These are phyloP conservation scores for Gambusia holbrooki DNA, from an alignment of 2,113 vertebrate genomes.

Conservation along the genomic window DNA sequence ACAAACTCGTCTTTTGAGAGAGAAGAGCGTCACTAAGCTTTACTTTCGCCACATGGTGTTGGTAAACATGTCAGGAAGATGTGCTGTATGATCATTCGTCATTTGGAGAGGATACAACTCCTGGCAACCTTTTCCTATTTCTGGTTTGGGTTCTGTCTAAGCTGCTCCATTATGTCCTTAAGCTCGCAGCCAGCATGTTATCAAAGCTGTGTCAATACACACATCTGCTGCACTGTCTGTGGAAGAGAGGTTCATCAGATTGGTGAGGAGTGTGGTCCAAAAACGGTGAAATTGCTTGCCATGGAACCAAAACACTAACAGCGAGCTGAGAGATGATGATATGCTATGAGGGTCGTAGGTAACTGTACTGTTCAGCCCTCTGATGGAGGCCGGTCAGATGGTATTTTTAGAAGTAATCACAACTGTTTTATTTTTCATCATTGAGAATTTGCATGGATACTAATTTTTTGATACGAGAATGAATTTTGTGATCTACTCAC, in stretches of 20 bases:
- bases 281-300: neutral
- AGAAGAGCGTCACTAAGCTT: neutral
- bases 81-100: neutral
- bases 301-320: conserved; percentile 8
- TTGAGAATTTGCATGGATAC: neutral
- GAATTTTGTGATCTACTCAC: neutral
- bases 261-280: neutral
- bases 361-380: neutral
- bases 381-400: neutral
- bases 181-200: conserved; percentile 1
- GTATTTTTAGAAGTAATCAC: neutral
- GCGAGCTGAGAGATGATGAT: conserved; percentile 6
- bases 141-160: neutral
- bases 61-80: neutral
- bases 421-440: neutral
- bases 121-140: neutral
- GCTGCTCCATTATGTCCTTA: conserved; percentile 1
- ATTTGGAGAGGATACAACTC: neutral
- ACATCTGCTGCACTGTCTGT: neutral
- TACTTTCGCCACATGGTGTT: neutral
- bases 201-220: conserved; percentile 2
- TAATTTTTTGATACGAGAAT: neutral
- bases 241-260: conserved; percentile 2
- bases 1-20: neutral
- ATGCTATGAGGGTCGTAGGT: neutral